Conservation (phyloP, 1,140 invertebrate species). For the Apolygus lucorum region DNA sequence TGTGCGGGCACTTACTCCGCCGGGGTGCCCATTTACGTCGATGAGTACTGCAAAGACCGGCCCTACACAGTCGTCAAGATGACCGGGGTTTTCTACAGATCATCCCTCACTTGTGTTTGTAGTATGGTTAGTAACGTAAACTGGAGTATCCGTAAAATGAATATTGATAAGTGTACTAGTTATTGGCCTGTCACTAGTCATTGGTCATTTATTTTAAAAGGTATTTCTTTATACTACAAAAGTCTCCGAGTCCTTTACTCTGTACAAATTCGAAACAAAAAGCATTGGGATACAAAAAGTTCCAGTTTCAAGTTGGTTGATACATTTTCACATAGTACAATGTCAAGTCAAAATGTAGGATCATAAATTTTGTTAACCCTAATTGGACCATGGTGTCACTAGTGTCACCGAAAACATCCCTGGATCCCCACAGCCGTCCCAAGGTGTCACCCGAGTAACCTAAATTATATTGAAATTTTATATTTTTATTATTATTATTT, state of each 20-base stretch:
- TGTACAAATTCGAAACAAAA: neutral
- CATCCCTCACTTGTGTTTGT: neutral
- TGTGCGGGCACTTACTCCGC: neutral
- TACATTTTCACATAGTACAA: too few species aligned
- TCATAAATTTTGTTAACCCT: too few species aligned
- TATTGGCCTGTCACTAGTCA: neutral
- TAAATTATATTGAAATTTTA: too few species aligned
- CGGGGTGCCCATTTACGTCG: neutral
- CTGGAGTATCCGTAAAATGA: neutral
- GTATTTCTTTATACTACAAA: neutral
- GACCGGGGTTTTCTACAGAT: slow-evolving; percentile 4
- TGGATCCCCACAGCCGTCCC: too few species aligned
- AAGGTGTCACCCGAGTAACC: too few species aligned
- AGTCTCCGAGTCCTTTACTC: neutral
- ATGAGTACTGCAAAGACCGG: neutral
- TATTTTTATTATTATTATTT: too few species aligned
- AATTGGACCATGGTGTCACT: too few species aligned
- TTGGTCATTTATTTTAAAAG: neutral
- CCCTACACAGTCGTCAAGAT: slow-evolving; percentile 8
- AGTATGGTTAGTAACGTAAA: neutral
- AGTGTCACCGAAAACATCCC: too few species aligned
- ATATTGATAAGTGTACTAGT: neutral
- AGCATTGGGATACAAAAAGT: neutral
- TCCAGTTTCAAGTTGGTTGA: neutral
- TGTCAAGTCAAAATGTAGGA: too few species aligned